Percentiles rank a stretch among this genome's conserved stretches.
These are phyloP conservation scores for Phaethornis superciliosus DNA, from an alignment of 2,113 vertebrate species.

Conservation along the genomic window DNA sequence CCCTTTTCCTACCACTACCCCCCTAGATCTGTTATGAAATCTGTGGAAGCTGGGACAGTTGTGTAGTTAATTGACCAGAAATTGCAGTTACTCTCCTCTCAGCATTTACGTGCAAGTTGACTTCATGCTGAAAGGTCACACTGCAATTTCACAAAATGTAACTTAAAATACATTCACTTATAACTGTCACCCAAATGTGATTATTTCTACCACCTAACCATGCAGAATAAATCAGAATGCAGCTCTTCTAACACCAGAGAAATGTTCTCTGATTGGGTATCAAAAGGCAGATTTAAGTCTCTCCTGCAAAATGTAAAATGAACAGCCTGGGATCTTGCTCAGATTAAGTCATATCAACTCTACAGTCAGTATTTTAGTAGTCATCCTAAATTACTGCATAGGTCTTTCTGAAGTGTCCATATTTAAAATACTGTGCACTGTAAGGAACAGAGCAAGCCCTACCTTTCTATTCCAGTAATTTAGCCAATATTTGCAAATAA, in stretches of 20 bases:
- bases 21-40: fast-evolving
- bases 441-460: background rate
- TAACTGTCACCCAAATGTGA: background rate
- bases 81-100: background rate
- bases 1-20: background rate
- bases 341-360: background rate
- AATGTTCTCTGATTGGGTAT: background rate
- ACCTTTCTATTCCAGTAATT: background rate
- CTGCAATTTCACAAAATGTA: background rate
- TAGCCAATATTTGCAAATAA: background rate
- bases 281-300: background rate
- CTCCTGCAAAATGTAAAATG: background rate
- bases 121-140: background rate
- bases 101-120: background rate
- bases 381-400: background rate
- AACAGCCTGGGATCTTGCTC: background rate
- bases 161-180: background rate
- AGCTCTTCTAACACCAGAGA: background rate
- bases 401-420: background rate
- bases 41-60: background rate
- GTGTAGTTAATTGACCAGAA: background rate
- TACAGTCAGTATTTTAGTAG: background rate
- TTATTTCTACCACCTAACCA: background rate
- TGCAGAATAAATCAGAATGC: background rate
- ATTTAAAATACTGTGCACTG: background rate